These are phyloP conservation scores for Rhopalosiphum padi DNA, from an alignment of 1,140 invertebrate species.

Conservation along the genomic window DNA sequence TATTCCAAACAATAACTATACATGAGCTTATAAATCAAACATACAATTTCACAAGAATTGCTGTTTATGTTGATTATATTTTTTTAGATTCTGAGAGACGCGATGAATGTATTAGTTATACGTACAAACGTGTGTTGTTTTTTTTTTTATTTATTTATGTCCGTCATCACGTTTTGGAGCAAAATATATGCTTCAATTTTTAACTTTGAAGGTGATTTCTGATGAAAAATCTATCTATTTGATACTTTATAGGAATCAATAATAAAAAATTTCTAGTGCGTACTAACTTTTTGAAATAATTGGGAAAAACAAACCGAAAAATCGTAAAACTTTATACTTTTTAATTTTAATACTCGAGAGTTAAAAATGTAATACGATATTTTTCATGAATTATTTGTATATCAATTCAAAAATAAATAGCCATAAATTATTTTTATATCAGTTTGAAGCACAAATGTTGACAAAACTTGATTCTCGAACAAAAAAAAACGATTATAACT, in stretches of 20 bases:
- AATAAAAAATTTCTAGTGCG: background rate
- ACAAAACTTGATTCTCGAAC: too few relatives aligned
- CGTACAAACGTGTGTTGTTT: background rate
- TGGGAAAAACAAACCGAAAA: too few relatives aligned
- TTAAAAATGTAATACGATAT: too few relatives aligned
- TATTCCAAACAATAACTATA: background rate
- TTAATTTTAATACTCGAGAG: too few relatives aligned
- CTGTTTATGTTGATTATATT: background rate
- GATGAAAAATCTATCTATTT: background rate
- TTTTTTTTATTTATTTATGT: too few relatives aligned
- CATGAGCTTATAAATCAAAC: background rate
- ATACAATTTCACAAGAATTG: background rate
- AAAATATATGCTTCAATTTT: background rate
- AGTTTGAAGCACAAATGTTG: too few relatives aligned
- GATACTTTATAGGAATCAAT: background rate
- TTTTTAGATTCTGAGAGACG: background rate
- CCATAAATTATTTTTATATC: too few relatives aligned
- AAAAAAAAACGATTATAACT: too few relatives aligned
- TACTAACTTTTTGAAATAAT: too few relatives aligned
- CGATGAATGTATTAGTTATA: background rate
- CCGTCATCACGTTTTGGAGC: background rate
- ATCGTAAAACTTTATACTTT: too few relatives aligned
- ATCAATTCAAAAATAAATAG: too few relatives aligned
- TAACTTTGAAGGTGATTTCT: background rate
- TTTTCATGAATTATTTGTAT: too few relatives aligned